A percentile compares a stretch with the other conserved stretches of the same genome.
These are phyloP conservation scores for Microtus pennsylvanicus DNA, from an alignment of 2,113 vertebrate genomes.

Conservation along the genomic window DNA sequence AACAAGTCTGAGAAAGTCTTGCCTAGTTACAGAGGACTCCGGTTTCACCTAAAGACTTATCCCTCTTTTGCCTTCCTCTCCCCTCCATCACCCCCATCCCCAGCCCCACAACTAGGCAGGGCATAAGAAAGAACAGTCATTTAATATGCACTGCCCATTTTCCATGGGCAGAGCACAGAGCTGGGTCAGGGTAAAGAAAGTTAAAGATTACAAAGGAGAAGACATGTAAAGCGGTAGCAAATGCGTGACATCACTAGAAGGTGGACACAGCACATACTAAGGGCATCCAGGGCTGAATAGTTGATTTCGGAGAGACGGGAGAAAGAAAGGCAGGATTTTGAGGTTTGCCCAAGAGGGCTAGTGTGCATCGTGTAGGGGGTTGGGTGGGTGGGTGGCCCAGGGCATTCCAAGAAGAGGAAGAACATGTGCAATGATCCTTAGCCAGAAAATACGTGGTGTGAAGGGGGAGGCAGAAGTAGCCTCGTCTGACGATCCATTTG, in stretches of 20 bases:
- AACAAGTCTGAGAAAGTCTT: neutral
- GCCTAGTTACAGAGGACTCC: neutral
- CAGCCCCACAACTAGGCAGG: neutral
- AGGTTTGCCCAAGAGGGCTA: neutral
- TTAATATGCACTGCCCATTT: neutral
- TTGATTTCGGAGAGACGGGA: neutral
- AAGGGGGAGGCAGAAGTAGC: slow-evolving; percentile 24
- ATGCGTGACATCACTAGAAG: neutral
- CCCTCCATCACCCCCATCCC: neutral
- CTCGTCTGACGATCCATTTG: slow-evolving; percentile 44
- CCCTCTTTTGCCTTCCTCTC: neutral
- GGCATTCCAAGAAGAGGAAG: slow-evolving; percentile 42
- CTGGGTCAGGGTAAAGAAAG: neutral
- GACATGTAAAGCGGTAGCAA: neutral
- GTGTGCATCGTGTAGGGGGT: neutral
- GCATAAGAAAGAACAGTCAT: neutral
- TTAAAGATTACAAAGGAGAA: neutral
- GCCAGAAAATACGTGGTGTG: slow-evolving; percentile 48
- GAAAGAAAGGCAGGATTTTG: neutral
- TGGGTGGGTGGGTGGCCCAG: neutral
- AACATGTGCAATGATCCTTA: neutral
- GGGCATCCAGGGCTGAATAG: neutral
- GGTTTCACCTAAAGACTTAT: neutral
- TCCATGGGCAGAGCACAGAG: neutral
- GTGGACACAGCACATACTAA: neutral